phyloP scores from a whole-genome alignment of 2,888 invertebrate genomes.

The Rhingia campestris region DNA sequence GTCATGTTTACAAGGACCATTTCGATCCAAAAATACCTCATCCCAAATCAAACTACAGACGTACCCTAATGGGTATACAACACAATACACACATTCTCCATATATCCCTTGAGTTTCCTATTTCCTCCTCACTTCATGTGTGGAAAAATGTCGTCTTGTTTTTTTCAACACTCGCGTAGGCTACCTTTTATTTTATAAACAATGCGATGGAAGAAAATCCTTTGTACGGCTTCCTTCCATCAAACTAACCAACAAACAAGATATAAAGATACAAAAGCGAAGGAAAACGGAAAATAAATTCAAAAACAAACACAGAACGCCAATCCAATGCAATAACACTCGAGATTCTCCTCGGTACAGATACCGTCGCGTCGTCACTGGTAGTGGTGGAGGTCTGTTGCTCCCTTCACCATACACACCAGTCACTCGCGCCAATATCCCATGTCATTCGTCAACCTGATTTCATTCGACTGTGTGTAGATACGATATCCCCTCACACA shows the following conservation, averaged over 20 bases:
- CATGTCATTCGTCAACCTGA: constrained; percentile 63
- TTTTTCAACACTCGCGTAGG: background rate
- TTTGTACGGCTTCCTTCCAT: constrained; percentile 70
- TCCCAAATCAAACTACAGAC: constrained; percentile 26
- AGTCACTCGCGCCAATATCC: constrained; percentile 30
- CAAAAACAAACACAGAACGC: constrained; percentile 24
- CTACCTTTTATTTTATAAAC: constrained; percentile 48
- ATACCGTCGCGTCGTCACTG: constrained; percentile 39
- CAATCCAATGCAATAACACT: constrained; percentile 46
- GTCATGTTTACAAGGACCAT: background rate
- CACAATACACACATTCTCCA: constrained; percentile 13
- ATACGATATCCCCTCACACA: constrained; percentile 1
- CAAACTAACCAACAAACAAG: constrained; percentile 23
- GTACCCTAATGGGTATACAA: constrained; percentile 11
- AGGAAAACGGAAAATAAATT: constrained; percentile 17
- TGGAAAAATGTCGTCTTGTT: constrained; percentile 13
- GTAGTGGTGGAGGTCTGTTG: constrained; percentile 56
- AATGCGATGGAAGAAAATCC: constrained; percentile 59
- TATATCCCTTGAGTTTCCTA: constrained; percentile 8
- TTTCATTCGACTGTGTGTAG: constrained; percentile 23
- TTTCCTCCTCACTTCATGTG: constrained; percentile 35
- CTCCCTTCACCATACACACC: constrained; percentile 34
- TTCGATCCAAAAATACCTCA: constrained; percentile 20
- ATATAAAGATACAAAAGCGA: background rate
- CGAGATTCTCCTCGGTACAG: constrained; percentile 33